Base-by-base conservation (phyloP, 2,797 vertebrate species). In the Protosalanx chinensis region DNA sequence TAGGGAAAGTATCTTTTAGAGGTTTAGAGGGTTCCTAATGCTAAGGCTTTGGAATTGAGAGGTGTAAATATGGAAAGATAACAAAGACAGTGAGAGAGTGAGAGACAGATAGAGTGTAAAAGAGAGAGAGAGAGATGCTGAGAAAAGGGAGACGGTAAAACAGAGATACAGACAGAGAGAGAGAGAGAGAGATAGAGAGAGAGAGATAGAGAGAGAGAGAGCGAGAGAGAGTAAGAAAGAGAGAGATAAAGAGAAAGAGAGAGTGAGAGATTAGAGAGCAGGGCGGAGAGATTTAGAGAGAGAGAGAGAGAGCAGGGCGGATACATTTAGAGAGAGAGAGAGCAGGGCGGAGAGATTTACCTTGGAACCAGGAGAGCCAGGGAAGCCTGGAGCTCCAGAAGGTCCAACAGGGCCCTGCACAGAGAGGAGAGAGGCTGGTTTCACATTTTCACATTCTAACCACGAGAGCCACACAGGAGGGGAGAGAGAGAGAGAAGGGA, bases 301-400 rank as follows among this genome's bases (percentile, higher is more conserved):
- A 61, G 7, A 70, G 5, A 57, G 32, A 61, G 64, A 46, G 46
- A 18, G 33, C 23, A 27, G 23, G 23, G 23, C 23, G 23, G 23
- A 27, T 1, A 63, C 3, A 13, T 2, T 10, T 5, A 7, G 15
- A 7, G 1, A n/a, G 15, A 56, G 0, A 37, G 18, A 56, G n/a
- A 56, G 53, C 3, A 5, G 57, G 30, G 18, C 41, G 60, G 30
- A 66, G 0, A 46, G 32, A 87, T 86, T 61, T 79, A 98, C 97
- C 95, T 98, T 99, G 10, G 96, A 76, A 84, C 97, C 97, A 33
- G 97, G 95, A 67, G 96, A 95, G 56, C 97, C 97, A 16, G 97
- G 97, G 91, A 99, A 99, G 74, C 97, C 97, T 3, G 97, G 97
- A 59, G 95, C 91, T 83, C 97, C 97, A 32, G 96, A 89, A 16